phyloP scores from a whole-genome alignment of 2,888 invertebrate species.

The Parnassius glacialis region DNA sequence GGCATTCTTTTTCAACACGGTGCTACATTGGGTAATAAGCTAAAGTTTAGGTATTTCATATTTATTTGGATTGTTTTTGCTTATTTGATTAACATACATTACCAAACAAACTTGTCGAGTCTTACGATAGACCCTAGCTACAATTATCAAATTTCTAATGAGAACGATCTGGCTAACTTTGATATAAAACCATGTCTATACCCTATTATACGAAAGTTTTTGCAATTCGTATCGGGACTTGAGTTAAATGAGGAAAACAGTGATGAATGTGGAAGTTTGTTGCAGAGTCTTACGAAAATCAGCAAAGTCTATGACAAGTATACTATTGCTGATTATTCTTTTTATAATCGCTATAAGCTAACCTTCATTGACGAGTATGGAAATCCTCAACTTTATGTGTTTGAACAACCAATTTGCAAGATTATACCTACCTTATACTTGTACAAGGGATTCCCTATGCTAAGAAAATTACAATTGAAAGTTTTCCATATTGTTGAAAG shows the following conservation, averaged over 20 bases:
- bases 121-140: too few species aligned
- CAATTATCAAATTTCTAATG: slow-evolving; percentile 2
- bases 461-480: slow-evolving; percentile 13
- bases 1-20: too few species aligned
- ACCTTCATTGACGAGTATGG: too few species aligned
- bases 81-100: too few species aligned
- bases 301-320: slow-evolving; percentile 40
- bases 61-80: too few species aligned
- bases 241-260: slow-evolving; percentile 16
- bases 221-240: slow-evolving; percentile 31
- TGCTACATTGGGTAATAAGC: too few species aligned
- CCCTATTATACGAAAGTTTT: slow-evolving; percentile 32
- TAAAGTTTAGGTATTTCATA: too few species aligned
- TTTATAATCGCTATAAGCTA: too few species aligned
- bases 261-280: slow-evolving; percentile 32
- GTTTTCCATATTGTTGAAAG: slow-evolving; percentile 1
- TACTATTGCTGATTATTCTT: slow-evolving; percentile 32
- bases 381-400: too few species aligned
- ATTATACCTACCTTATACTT: slow-evolving; percentile 29
- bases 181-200: slow-evolving; percentile 51
- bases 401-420: too few species aligned
- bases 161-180: slow-evolving; percentile 36
- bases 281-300: slow-evolving; percentile 43
- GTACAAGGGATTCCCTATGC: slow-evolving; percentile 32
- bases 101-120: too few species aligned